These are phyloP conservation scores for Alloscopus bannaensis DNA, from an alignment of 2,888 invertebrate genomes.

Conservation along the genomic window DNA sequence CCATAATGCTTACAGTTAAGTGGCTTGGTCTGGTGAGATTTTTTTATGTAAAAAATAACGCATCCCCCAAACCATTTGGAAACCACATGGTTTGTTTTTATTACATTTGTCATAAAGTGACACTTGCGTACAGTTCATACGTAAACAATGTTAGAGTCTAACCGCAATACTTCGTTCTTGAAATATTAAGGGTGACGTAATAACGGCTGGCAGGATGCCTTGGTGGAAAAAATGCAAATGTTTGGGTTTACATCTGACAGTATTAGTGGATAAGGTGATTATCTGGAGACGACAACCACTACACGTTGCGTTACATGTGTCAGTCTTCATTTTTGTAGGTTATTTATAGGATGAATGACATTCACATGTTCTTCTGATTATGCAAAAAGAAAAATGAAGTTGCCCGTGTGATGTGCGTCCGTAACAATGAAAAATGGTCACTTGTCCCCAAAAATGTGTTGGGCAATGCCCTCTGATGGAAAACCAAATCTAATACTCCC, in stretches of 20 bases:
- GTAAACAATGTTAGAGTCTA: no score
- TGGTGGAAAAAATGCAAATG: no score
- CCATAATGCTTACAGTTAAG: no score
- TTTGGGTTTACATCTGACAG: background rate
- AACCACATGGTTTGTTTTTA: no score
- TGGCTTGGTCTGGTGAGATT: no score
- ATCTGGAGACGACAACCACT: constrained; percentile 9
- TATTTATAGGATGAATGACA: background rate
- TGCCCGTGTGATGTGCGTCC: constrained; percentile 13
- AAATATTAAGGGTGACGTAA: no score
- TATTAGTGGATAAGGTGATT: constrained; percentile 9
- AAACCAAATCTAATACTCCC: constrained; percentile 28
- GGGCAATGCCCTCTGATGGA: constrained; percentile 7
- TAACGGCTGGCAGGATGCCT: no score
- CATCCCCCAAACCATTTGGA: no score
- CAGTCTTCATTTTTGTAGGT: background rate
- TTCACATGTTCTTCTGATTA: background rate
- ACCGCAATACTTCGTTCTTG: no score
- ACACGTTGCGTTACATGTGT: background rate
- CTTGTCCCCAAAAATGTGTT: background rate
- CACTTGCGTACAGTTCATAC: no score
- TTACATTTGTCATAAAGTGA: no score
- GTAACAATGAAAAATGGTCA: constrained; percentile 18
- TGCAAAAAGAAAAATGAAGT: background rate
- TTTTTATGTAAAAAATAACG: no score